Evolutionary conservation across 2,113 vertebrate genomes (phyloP).

Genomic region (Dipodomys merriami): DNA sequence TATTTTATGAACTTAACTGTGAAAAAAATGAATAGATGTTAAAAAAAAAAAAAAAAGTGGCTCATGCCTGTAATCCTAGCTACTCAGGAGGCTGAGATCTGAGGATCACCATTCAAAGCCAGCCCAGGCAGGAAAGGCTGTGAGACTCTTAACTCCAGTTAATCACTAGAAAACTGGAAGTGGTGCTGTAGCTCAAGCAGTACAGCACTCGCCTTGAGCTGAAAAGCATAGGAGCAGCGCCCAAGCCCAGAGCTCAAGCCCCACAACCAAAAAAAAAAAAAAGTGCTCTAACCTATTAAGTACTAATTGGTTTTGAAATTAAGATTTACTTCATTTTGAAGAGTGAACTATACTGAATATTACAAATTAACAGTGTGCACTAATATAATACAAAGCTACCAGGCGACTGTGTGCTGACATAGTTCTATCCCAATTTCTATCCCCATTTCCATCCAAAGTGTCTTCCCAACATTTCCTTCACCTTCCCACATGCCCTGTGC

Average conservation of each 20-base stretch:
- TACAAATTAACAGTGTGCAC: neutral
- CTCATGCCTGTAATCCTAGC: too few relatives aligned
- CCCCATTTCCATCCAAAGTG: neutral
- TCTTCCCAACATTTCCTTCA: neutral
- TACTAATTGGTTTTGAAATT: neutral
- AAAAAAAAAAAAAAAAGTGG: neutral
- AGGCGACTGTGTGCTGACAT: neutral
- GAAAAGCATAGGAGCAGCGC: too few relatives aligned
- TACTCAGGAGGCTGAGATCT: too few relatives aligned
- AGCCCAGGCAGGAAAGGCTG: too few relatives aligned
- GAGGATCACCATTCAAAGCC: too few relatives aligned
- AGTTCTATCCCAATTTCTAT: too few relatives aligned
- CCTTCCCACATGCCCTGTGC: neutral
- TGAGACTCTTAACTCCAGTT: too few relatives aligned
- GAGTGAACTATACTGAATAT: neutral
- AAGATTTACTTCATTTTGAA: constrained; percentile 22
- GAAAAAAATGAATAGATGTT: neutral
- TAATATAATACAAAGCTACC: neutral
- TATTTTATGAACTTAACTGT: neutral
- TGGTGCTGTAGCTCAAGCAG: too few relatives aligned
- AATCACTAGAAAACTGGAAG: too few relatives aligned
- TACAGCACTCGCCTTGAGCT: too few relatives aligned
- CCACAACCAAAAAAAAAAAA: neutral
- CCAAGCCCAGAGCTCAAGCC: too few relatives aligned
- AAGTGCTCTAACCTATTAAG: neutral